A percentile compares a stretch with the other conserved stretches of the same genome.
phyloP scores from a whole-genome alignment of 1,140 invertebrate genomes.

The Cardiocondyla obscurior region DNA sequence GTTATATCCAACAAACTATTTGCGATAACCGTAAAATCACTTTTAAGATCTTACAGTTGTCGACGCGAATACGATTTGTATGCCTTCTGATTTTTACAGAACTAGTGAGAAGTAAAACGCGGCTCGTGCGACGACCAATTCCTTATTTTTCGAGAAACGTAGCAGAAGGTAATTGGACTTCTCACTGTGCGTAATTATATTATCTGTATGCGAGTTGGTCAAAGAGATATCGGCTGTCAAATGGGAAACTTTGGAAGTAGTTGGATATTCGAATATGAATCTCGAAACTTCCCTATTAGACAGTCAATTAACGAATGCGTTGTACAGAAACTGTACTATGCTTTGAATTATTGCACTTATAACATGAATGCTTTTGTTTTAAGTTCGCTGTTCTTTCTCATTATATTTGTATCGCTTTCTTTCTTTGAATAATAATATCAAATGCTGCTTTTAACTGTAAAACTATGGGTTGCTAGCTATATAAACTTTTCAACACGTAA shows the following conservation, averaged over 20 bases:
- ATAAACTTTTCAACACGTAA: neutral
- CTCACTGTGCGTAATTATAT: neutral
- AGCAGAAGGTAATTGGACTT: neutral
- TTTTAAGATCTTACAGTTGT: neutral
- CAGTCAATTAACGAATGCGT: conserved; percentile 18
- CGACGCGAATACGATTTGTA: no score
- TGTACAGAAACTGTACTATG: neutral
- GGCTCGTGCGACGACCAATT: neutral
- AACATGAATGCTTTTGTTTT: neutral
- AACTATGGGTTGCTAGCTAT: conserved; percentile 17
- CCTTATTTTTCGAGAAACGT: neutral
- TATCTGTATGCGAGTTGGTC: neutral
- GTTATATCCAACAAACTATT: neutral
- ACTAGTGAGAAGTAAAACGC: neutral
- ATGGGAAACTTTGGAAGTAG: neutral
- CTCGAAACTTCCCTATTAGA: conserved; percentile 31
- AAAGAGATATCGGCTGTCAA: conserved; percentile 9
- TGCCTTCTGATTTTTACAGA: neutral
- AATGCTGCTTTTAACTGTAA: conserved; percentile 11
- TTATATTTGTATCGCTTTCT: neutral
- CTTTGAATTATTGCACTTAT: neutral
- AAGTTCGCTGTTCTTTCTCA: neutral
- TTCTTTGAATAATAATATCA: neutral
- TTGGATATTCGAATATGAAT: neutral
- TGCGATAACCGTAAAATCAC: neutral